These are phyloP conservation scores for Acropora yongei DNA, from an alignment of 64 coral and sea anemone species.

Conservation along the genomic window DNA sequence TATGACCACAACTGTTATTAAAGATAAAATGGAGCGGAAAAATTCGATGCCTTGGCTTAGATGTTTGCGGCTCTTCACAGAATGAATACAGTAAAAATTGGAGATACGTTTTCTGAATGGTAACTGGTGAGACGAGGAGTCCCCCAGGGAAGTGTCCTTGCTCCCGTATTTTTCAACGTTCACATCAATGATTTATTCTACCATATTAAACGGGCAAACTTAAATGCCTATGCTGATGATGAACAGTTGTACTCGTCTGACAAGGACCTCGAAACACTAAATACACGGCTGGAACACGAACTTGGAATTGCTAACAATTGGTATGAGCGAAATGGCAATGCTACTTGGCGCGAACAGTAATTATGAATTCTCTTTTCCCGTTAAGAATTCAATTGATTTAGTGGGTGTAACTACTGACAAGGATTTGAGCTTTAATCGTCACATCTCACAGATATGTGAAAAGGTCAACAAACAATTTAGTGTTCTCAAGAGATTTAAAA, in stretches of 20 bases:
- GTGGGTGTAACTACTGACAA: neutral
- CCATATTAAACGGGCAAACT: neutral
- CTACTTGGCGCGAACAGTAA: neutral
- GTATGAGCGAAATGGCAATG: neutral
- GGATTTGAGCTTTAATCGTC: neutral
- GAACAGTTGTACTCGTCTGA: neutral
- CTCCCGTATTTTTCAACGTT: neutral
- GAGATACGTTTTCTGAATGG: neutral
- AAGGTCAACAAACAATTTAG: neutral
- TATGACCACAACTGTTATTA: too few species aligned
- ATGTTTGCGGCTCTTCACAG: too few species aligned
- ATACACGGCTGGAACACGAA: neutral
- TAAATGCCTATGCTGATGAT: neutral
- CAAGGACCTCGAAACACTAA: neutral
- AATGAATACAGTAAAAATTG: neutral
- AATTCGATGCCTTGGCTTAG: too few species aligned
- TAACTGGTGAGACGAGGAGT: neutral
- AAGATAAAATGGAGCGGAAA: too few species aligned
- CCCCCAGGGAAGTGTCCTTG: neutral
- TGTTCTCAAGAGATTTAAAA: neutral
- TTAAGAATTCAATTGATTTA: conserved; percentile 11
- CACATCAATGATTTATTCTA: neutral
- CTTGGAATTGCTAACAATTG: neutral
- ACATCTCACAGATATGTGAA: neutral
- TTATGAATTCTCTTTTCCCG: neutral